Conservation (phyloP, 92 coral and sea anemone genomes). For the Pocillopora grandis region DNA sequence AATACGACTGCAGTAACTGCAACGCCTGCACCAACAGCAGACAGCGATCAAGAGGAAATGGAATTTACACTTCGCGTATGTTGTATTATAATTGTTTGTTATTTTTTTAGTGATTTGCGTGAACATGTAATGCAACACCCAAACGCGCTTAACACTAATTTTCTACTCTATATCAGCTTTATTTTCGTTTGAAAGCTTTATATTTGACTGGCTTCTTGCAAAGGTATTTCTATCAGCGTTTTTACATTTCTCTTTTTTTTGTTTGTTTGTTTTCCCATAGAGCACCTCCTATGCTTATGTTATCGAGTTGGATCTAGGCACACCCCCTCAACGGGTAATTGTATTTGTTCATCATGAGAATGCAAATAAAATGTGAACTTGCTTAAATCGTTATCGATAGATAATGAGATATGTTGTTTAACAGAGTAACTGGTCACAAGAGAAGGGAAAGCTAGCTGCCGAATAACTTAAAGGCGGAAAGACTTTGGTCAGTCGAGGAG, state of each 20-base stretch:
- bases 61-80: constrained; percentile 83
- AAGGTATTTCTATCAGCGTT: too few species aligned
- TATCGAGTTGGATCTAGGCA: constrained; percentile 82
- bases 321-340: constrained; percentile 87
- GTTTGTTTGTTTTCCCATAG: constrained; percentile 33
- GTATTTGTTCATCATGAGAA: constrained; percentile 3
- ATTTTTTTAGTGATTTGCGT: neutral
- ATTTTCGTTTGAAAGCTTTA: too few species aligned
- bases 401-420: too few species aligned
- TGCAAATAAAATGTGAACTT: too few species aligned
- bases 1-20: constrained; percentile 34
- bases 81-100: too few species aligned
- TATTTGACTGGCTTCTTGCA: too few species aligned
- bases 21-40: constrained; percentile 18
- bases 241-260: neutral
- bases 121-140: neutral
- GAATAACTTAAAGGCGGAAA: too few species aligned
- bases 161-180: neutral
- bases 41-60: constrained; percentile 64
- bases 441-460: too few species aligned
- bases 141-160: neutral
- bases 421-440: too few species aligned
- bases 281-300: constrained; percentile 97
- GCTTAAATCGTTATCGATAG: too few species aligned
- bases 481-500: too few species aligned